These are phyloP conservation scores for Alosa alosa DNA, from an alignment of 2,113 vertebrate genomes.

Conservation along the genomic window DNA sequence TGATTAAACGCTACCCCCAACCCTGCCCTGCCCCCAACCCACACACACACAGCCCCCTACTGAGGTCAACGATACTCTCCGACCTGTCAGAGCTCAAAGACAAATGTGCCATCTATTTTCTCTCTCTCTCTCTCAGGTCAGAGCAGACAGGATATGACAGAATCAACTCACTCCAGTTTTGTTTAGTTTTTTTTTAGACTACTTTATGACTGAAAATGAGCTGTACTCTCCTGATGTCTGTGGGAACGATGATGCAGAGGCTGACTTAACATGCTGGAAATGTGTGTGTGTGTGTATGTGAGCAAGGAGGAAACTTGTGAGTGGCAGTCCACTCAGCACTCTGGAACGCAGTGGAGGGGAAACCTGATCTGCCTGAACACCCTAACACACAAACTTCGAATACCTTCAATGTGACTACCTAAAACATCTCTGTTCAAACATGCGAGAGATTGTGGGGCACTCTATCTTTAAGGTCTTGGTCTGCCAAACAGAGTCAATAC, in stretches of 20 bases:
- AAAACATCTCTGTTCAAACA: neutral
- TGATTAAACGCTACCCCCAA: constrained; percentile 8
- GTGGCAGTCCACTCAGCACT: neutral
- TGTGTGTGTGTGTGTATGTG: neutral
- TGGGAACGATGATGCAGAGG: neutral
- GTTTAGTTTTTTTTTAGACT: neutral
- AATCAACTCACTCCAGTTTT: neutral
- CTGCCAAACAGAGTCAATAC: neutral
- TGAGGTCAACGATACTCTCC: constrained; percentile 51
- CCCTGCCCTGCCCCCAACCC: constrained; percentile 27
- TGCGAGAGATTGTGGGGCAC: neutral
- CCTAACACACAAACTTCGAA: neutral
- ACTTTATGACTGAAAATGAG: neutral
- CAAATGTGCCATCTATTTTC: constrained; percentile 33
- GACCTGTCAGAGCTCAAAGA: constrained; percentile 53
- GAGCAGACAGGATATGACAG: neutral
- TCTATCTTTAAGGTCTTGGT: neutral
- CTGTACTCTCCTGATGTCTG: neutral
- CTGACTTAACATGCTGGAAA: neutral
- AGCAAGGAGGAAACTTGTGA: neutral
- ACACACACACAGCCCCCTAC: neutral
- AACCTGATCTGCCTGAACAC: neutral
- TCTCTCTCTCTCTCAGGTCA: neutral
- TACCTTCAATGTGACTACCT: neutral
- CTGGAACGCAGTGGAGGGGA: neutral